phyloP scores from a whole-genome alignment of 2,888 invertebrate genomes.

The Dioctria rufipes region DNA sequence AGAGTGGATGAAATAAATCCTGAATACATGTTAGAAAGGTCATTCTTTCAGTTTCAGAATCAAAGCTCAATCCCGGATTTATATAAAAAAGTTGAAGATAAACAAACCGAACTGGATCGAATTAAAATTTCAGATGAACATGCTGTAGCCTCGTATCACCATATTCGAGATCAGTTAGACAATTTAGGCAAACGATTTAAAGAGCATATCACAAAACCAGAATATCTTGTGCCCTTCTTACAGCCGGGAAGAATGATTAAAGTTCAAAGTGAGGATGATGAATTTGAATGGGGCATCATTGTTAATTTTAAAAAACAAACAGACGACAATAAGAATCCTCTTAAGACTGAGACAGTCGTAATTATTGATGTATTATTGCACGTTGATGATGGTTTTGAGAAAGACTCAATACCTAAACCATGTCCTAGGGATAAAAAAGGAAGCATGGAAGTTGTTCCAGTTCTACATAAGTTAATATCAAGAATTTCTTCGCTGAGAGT shows the following conservation, averaged over 20 bases:
- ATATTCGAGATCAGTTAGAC: conserved; percentile 86
- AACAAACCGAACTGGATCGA: conserved; percentile 77
- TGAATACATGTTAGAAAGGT: conserved; percentile 98
- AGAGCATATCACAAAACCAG: conserved; percentile 85
- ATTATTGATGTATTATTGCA: conserved; percentile 89
- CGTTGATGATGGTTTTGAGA: conserved; percentile 78
- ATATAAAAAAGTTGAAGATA: conserved; percentile 81
- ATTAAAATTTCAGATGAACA: conserved; percentile 82
- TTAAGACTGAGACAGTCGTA: conserved; percentile 73
- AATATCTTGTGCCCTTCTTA: conserved; percentile 92
- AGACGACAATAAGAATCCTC: conserved; percentile 71
- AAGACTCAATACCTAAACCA: conserved; percentile 78
- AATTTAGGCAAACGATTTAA: conserved; percentile 83
- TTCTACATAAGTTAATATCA: conserved; percentile 85
- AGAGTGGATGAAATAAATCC: conserved; percentile 99
- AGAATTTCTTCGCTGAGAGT: conserved; percentile 92
- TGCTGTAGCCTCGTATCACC: conserved; percentile 86
- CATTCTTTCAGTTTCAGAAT: conserved; percentile 99
- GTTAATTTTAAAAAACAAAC: conserved; percentile 89
- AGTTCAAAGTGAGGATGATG: conserved; percentile 87
- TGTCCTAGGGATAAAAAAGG: conserved; percentile 81
- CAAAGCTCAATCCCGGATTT: conserved; percentile 94
- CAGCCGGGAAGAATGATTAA: conserved; percentile 95
- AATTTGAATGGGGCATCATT: conserved; percentile 98
- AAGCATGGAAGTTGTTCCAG: conserved; percentile 91